Evolutionary conservation across 2,797 vertebrate genomes (phyloP).

Genomic region (Liasis olivaceus): DNA sequence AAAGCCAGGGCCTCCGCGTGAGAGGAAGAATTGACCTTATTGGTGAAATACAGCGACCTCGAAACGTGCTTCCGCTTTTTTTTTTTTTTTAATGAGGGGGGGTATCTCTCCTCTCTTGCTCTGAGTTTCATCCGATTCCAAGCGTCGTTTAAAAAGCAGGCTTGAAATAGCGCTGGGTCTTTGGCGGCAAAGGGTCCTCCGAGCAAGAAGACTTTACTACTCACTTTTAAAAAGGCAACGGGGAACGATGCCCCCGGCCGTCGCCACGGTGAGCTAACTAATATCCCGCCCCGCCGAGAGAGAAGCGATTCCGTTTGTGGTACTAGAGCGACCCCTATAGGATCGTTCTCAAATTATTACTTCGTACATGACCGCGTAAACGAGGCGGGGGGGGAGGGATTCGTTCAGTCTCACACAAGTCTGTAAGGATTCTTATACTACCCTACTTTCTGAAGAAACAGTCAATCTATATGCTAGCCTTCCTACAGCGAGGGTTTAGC

Average conservation of each 20-base stretch:
- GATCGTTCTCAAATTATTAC: slow-evolving; percentile 53
- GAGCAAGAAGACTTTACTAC: slow-evolving; percentile 51
- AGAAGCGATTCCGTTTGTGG: slow-evolving; percentile 54
- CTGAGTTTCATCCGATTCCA: slow-evolving; percentile 64
- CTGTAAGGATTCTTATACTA: not conserved
- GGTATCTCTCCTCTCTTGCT: not conserved
- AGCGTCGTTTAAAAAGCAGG: slow-evolving; percentile 62
- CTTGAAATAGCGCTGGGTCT: slow-evolving; percentile 68
- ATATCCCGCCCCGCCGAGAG: slow-evolving; percentile 1
- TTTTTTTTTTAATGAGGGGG: not conserved
- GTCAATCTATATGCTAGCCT: not conserved
- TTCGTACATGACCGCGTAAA: not conserved
- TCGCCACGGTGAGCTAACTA: slow-evolving; percentile 47
- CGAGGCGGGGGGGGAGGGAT: not conserved
- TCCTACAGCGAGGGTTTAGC: not conserved
- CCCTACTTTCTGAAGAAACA: not conserved
- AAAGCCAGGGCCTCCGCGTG: slow-evolving; percentile 39
- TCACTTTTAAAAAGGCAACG: slow-evolving; percentile 67
- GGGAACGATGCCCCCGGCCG: slow-evolving; percentile 60
- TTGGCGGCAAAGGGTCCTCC: slow-evolving; percentile 43
- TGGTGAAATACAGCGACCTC: slow-evolving; percentile 32
- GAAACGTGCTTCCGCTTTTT: slow-evolving; percentile 44
- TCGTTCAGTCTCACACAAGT: not conserved
- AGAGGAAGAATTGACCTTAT: slow-evolving; percentile 41
- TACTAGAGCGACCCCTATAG: slow-evolving; percentile 81